Evolutionary conservation across 2,113 vertebrate species (phyloP), one percentile per base, ranked within the genome.

Genomic region (Daphoenositta chrysoptera): DNA sequence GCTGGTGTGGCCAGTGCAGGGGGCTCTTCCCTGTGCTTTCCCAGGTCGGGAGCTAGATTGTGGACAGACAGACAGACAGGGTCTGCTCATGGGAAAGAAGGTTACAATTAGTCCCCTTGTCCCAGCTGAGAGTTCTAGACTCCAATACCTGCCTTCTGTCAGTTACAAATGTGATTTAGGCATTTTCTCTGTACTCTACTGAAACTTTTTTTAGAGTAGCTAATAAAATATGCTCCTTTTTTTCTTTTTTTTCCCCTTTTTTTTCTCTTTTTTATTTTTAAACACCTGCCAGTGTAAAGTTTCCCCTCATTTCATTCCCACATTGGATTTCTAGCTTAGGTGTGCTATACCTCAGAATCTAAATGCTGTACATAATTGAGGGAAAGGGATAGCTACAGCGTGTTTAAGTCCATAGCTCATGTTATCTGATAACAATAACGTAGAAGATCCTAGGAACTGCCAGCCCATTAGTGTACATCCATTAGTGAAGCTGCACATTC

Each of bases 171-270:
- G 26, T 33, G 58, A 79, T 69, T 72, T 64, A 39, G 45, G 33
- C 26, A 5, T 56, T 83, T 94, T 79, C 51, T 89, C 15, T 72
- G 72, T 56, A 8, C 6, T 42, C 11, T 44, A 26, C 14, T 65
- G 28, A 83, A 91, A 69, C 3, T 15, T 13, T 28, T 85, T 56
- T 57, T 79, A 75, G 17, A 60, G 14, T 37, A 50, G 13, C 44
- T 51, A 57, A 35, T 80, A 65, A 90, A 91, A 82, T 47, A 30
- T 1, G 11, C 33, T 48, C 4, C 5, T 19, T 48, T 79, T 33
- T 26, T 39, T 5, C 0, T 14, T 19, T 10, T 27, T 14, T 3
- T 2, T 3, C n/a, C 7, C 3, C 8, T 3, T 9, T 26, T 31
- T 40, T 39, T 16, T 9, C 3, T 5, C 8, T 8, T 18, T 21